Base-by-base conservation (phyloP, 2,797 vertebrate genomes). In the Coreius guichenoti region DNA sequence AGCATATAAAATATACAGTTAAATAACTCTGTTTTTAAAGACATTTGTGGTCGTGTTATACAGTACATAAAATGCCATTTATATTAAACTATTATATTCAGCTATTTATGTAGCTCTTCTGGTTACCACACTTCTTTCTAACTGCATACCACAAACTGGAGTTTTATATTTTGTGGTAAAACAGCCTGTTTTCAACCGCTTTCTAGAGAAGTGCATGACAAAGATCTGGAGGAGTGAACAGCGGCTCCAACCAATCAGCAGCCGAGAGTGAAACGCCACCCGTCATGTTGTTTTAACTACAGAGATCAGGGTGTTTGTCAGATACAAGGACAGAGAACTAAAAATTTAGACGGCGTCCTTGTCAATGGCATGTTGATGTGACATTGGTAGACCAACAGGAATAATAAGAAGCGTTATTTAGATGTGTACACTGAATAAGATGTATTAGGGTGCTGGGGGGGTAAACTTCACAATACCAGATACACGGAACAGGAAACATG, bases 171-270 rank as follows among this genome's bases (percentile, higher is more conserved):
- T 43, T 84, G 82, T n/a, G 43, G 70, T 83, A 1, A 65, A 83
- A 83, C 43, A 21, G 43, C 43, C 54, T 69, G 45, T 51, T 51
- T 80, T 68, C 13, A 43, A 49, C 3, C 23, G 58, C 75, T 33
- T 67, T 68, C 63, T 80, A 33, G 19, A 68, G 63, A 68, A 54
- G 29, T 36, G 31, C 58, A n/a, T 33, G 16, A 12, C 23, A 49
- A 2, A 13, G 49, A 33, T 61, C 26, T 79, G 83, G 83, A 79
- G 63, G 65, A 78, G 83, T 45, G 7, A 1, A 65, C 69, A 19
- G 45, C 47, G 43, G 8, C 88, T 84, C 87, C 76, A 45, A 86
- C 88, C 87, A 79, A 43, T 87, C 80, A 79, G 67, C 26, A 58
- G 74, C 36, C 1, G 8, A 4, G 75, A 61, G 49, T 63, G 14